Percentiles rank a stretch among this genome's conserved stretches.
Evolutionary conservation across 2,797 vertebrate genomes (phyloP).

Genomic region (Anguilla megastoma): DNA sequence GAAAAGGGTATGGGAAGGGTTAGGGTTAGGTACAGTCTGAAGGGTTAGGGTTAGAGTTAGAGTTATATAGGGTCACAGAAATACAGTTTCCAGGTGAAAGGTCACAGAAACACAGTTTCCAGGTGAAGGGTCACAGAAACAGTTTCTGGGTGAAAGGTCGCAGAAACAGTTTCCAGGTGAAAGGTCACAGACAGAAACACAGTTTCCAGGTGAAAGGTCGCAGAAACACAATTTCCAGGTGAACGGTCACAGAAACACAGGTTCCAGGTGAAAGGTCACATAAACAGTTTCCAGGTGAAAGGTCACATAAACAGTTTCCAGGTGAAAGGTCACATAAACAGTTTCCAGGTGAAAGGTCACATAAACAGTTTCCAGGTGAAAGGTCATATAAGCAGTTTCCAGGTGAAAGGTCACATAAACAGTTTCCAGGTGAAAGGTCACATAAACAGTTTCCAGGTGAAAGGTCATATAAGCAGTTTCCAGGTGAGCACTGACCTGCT

Average conservation of each 20-base stretch:
- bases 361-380: not conserved
- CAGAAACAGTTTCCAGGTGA: not conserved
- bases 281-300: not conserved
- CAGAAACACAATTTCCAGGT: not conserved
- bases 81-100: not conserved
- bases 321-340: not conserved
- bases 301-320: not conserved
- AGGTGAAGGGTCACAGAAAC: not conserved
- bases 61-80: too few relatives aligned
- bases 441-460: not conserved
- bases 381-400: not conserved
- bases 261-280: constrained; percentile 2
- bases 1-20: too few relatives aligned
- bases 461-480: not conserved
- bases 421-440: too few relatives aligned
- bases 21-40: too few relatives aligned
- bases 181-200: not conserved
- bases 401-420: too few relatives aligned
- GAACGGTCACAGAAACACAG: not conserved
- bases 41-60: too few relatives aligned
- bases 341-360: not conserved
- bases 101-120: not conserved
- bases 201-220: not conserved
- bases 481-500: constrained; percentile 74
- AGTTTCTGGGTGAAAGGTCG: not conserved